Base-by-base conservation (phyloP, 2,113 vertebrate genomes). In the Potamarius usumacintae region DNA sequence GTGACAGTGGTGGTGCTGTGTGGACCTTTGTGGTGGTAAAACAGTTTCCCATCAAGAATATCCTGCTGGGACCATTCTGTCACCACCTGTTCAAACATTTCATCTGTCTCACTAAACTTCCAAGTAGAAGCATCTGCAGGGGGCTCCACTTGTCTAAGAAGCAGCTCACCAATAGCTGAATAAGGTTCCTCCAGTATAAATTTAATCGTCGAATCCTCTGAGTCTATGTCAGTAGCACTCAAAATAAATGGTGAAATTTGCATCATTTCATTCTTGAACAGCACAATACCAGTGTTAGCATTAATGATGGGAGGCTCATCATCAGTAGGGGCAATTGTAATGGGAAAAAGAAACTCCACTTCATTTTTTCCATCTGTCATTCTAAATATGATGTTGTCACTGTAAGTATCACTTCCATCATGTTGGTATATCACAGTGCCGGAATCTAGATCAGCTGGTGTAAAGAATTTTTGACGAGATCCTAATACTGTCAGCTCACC, bases 301-400 rank as follows among this genome's bases (percentile, higher is more conserved):
- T 97, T 98, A 84, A 99, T 95, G 30, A 98, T 94, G 0, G 98
- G 98, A 0, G 98, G 96, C 92, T 98, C 97, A 17, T 99, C 97
- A 71, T 99, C 98, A 27, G 95, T 97, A 10, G 98, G 97, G 77
- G 98, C 97, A 10, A 99, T 90, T 0, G 97, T 99, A 90, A 99
- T 97, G 17, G 97, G 98, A 88, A 99, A 99, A 84, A 99, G 95
- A 91, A 99, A 99, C 85, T 99, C 97, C 57, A 99, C 97, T 3
- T 94, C 94, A 90, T 98, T 95, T 58, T 89, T 92, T 69, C 97
- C 97, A 42, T 99, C 98, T 53, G 95, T 96, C 96, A 99, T 96
- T 34, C 95, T 94, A 87, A 99, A 96, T 85, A 99, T 96, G 34
- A 99, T 95, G 90, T 99, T 99, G 92, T 99, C 98, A 74, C 97